Evolutionary conservation across 2,888 invertebrate species (phyloP), one percentile per base, ranked within the genome.

Genomic region (Lysandra coridon): DNA sequence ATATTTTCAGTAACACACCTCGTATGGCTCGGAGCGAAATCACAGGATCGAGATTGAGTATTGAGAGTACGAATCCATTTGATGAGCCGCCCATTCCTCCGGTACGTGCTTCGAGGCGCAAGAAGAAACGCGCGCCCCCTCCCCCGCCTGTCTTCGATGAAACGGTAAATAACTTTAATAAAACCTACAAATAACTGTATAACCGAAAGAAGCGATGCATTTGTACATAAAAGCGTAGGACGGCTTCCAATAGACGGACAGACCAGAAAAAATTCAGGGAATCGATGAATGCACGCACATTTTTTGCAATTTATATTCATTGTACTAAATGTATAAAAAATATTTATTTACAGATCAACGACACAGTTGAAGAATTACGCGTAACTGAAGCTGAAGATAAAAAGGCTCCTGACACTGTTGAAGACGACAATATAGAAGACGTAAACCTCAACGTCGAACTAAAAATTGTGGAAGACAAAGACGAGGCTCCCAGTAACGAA

Each of bases 111-210:
- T 94, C 95, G 60, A 89, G 95, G 17, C 94, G 96, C 53, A 96
- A 96, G 90, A 96, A 96, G 88, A 95, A 96, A 82, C 95, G 95
- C 81, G 96, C 96, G 0, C 96, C 96, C 0, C 95, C 93, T 78
- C 96, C 96, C 5, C 96, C 92, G 1, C 86, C 82, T 4, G 37
- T 95, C 40, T 84, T 88, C 78, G 88, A 91, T 82, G 84, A 86
- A 78, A 87, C 89, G 84, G 91, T 91, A 87, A 85, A 57, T 73
- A 30, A 30, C n/a, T 62, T 5, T 17, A 53, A 53, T 53, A 12
- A 53, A 40, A 40, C 6, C 53, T 53, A 2, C 1, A 53, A 53
- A 3, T 3, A 1, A 53, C 12, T 23, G 23, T 23, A 53, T 12
- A 1, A 12, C 12, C 53, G 3, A 53, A 53, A 53, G 53, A 2